Base-by-base conservation (phyloP, 2,888 invertebrate genomes). In the Epinotia bilunana region DNA sequence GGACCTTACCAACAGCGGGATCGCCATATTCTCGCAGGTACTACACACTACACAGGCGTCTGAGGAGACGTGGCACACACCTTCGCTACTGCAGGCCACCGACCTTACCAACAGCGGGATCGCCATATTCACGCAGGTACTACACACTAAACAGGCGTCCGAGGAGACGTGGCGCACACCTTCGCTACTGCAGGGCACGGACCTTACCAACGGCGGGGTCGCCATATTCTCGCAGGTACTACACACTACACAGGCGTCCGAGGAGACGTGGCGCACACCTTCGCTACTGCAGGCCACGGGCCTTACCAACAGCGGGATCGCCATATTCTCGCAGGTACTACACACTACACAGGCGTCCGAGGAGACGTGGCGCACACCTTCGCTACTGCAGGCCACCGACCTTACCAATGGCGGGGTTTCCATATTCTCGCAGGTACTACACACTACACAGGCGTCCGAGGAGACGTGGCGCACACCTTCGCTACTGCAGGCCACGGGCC, bases 141-240 rank as follows among this genome's bases (percentile, higher is more conserved):
- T 98, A 85, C 69, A 65, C 16, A 55, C 11, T 43, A 43, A 6
- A 43, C 43, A 11, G 75, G 97, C 97, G 0, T 96, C 96, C 0
- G 98, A 98, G 83, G 97, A 98, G 87, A 98, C 97, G 0, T 98
- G 98, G 97, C 96, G 97, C 74, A 97, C 97, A 0, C 98, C 98
- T 0, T 97, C 97, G 77, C 92, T 98, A 73, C 90, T 98, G 74
- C 93, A 97, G 80, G 97, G 97, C 1, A 95, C 95, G 0, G 95
- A 95, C 67, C 92, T 95, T 33, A 95, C 95, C 39, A 95, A 95
- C 67, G 95, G 95, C 18, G 98, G 98, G n/a, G 95, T 95, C 79
- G 97, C 97, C 5, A 95, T 98, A 60, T 97, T 98, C 85, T 98
- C 98, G 33, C 97, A 97, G 94, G 97, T 96, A 85, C 69, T 64